Conservation (phyloP, 2,797 vertebrate genomes). For the Leptatherina wallacei region DNA sequence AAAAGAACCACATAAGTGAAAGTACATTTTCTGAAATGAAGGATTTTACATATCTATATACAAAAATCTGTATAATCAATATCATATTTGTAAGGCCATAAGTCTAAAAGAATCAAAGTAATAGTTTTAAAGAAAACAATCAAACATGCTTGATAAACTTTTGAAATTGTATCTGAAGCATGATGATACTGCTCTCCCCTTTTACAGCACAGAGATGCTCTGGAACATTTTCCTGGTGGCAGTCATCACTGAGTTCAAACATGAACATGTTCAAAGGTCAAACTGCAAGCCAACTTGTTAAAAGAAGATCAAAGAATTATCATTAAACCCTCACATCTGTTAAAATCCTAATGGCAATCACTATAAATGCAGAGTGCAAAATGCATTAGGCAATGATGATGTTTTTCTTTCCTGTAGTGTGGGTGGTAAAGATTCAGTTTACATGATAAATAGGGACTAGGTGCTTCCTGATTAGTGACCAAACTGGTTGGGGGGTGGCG, state of each 20-base stretch:
- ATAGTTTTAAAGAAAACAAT: not conserved
- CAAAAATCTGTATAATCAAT: no score
- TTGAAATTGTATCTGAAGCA: not conserved
- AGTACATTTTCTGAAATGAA: no score
- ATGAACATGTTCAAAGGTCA: slow-evolving; percentile 45
- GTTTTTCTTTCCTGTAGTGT: slow-evolving; percentile 86
- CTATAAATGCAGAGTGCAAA: slow-evolving; percentile 66
- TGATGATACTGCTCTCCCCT: not conserved
- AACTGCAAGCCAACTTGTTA: slow-evolving; percentile 45
- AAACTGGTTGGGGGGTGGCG: slow-evolving; percentile 50
- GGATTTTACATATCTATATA: no score
- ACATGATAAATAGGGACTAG: slow-evolving; percentile 72
- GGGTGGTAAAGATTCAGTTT: slow-evolving; percentile 87
- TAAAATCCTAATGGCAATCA: slow-evolving; percentile 65
- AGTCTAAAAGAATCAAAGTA: no score
- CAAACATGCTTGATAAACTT: not conserved
- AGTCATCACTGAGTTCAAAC: slow-evolving; percentile 12
- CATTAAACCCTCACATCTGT: slow-evolving; percentile 68
- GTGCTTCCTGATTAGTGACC: slow-evolving; percentile 84
- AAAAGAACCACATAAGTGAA: no score
- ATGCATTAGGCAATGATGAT: slow-evolving; percentile 77
- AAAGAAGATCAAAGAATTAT: slow-evolving; percentile 73
- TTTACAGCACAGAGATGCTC: not conserved
- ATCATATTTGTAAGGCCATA: no score
- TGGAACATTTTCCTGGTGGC: slow-evolving; percentile 18